Evolutionary conservation across 1,140 invertebrate genomes (phyloP), one percentile per base, ranked within the genome.

Genomic region (Calliphora vicina): DNA sequence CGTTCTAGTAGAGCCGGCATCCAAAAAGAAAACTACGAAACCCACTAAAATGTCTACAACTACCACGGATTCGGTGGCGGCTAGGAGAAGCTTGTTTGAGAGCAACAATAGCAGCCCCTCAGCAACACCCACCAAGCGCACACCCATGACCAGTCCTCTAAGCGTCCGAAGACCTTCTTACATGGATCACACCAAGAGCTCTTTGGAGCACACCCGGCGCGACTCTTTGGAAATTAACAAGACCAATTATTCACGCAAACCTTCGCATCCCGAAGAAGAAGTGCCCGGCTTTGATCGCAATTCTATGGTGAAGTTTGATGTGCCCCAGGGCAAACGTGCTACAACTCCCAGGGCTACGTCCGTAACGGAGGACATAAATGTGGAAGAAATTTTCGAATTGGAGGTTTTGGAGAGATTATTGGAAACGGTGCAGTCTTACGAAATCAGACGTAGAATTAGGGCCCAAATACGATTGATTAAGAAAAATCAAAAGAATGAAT

Each of bases 341-440:
- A 10, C 35, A 45, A 42, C 80, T 76, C 20, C 45, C n/a, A 67
- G 71, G 17, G 42, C 57, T 8, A 74, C 61, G 13, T 91, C 82
- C 78, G 84, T 89, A 50, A 85, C 86, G 45, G 91, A 92, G 20
- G 85, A 87, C 84, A 90, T 91, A 25, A 91, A 93, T 82, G 93
- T 96, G 82, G 95, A 96, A 87, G 93, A 94, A 83, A 95, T 96
- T 83, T 94, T 93, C 84, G 94, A 95, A 85, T 86, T 95, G 82
- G 91, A 92, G 86, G 88, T 94, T 82, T 91, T 96, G 72, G 95
- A 96, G 90, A 91, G 92, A 91, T 92, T 95, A 91, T 91, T 96
- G 87, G 94, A 96, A 89, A 94, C 94, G 86, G 93, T 95, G 42
- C 93, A 93, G 27, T 93, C 93, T 82, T 96, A 96, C 87, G 95